Conservation (phyloP, 92 coral and sea anemone species). For the Paramuricea clavata region DNA sequence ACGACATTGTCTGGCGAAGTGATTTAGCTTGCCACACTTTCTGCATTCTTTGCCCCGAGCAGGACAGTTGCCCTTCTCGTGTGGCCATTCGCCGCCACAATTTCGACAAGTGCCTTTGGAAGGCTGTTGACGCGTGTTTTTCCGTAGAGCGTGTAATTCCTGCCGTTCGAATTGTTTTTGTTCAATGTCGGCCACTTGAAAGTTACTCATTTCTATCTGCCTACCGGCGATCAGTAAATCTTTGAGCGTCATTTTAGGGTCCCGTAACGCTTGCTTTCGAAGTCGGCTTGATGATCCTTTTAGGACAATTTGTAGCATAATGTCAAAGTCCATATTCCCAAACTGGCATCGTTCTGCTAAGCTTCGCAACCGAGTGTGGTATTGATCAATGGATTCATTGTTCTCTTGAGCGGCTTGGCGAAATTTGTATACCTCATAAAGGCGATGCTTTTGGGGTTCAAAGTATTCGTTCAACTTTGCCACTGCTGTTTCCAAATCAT, state of each 20-base stretch:
- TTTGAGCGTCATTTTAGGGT: constrained; percentile 7
- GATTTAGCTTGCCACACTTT: background rate
- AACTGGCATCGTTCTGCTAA: constrained; percentile 6
- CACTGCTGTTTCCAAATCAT: background rate
- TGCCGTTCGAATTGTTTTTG: background rate
- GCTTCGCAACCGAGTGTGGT: background rate
- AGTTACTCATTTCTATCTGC: background rate
- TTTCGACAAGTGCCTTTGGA: too few species aligned
- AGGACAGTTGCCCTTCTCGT: background rate
- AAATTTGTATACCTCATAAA: background rate
- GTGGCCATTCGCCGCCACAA: constrained; percentile 9
- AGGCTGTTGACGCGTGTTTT: background rate
- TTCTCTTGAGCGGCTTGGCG: too few species aligned
- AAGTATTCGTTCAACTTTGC: background rate
- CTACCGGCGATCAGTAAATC: background rate
- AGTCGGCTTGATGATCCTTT: background rate
- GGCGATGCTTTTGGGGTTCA: background rate
- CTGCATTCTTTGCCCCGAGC: too few species aligned
- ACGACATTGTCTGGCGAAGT: background rate
- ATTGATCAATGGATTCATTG: background rate
- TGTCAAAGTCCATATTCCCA: background rate
- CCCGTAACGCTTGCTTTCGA: background rate
- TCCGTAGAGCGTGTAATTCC: background rate
- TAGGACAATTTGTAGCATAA: background rate
- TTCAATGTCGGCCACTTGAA: background rate